Percentiles rank a stretch among this genome's conserved stretches.
Conservation (phyloP, 2,113 vertebrate genomes). For the Ophthalmolycus amberensis region DNA sequence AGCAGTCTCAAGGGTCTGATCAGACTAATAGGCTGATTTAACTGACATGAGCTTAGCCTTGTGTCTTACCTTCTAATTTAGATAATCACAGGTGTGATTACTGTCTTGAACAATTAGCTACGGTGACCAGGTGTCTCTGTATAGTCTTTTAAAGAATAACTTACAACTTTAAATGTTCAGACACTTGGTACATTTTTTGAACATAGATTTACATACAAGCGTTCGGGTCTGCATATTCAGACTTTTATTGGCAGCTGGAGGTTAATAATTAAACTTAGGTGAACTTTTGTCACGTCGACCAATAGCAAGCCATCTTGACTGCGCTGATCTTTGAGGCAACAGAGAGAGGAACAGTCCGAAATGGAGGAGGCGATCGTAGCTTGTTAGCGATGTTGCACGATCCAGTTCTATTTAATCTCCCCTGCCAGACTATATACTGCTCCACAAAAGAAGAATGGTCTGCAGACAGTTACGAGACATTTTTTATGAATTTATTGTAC, state of each 20-base stretch:
- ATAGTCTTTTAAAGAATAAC: neutral
- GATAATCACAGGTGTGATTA: neutral
- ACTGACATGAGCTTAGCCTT: neutral
- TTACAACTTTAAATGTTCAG: neutral
- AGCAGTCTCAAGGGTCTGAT: slow-evolving; percentile 13
- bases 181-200: neutral
- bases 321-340: neutral
- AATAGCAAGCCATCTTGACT: neutral
- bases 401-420: neutral
- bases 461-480: neutral
- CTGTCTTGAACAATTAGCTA: neutral
- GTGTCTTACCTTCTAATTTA: neutral
- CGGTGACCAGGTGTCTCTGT: neutral
- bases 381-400: neutral
- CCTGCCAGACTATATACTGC: neutral
- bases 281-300: neutral
- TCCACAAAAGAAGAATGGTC: neutral
- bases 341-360: neutral
- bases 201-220: neutral
- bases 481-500: neutral
- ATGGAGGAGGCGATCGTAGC: neutral
- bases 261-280: neutral
- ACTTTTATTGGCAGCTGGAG: neutral
- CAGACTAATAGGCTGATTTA: slow-evolving; percentile 6
- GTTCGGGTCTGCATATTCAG: neutral